phyloP scores from a whole-genome alignment of 2,797 vertebrate genomes.

The Halcyon smyrnensis region DNA sequence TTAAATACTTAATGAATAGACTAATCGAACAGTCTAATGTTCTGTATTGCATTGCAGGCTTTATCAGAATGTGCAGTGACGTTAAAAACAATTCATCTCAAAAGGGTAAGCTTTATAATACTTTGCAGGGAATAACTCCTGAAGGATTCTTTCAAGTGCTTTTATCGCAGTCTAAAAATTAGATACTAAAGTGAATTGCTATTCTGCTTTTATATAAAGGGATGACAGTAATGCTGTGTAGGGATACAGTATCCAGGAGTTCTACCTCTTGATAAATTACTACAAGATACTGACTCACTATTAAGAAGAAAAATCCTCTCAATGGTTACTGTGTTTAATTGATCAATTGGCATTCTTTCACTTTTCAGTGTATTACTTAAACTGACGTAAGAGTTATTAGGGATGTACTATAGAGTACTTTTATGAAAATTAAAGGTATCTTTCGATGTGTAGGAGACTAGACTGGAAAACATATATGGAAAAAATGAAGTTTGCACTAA shows the following conservation, averaged over 20 bases:
- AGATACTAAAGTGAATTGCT: not conserved
- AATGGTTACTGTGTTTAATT: not conserved
- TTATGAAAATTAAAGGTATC: not conserved
- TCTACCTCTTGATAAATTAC: not conserved
- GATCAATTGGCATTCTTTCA: not conserved
- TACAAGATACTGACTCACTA: not conserved
- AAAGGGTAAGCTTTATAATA: slow-evolving; percentile 84
- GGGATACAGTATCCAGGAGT: not conserved
- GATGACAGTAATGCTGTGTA: not conserved
- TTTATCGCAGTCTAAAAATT: not conserved
- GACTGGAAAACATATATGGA: not conserved
- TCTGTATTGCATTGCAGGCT: slow-evolving; percentile 81
- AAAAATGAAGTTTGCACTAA: not conserved
- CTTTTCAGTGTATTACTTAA: not conserved
- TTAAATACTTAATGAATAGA: not conserved
- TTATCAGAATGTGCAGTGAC: slow-evolving; percentile 94
- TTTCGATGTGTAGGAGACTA: not conserved
- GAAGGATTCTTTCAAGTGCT: not conserved
- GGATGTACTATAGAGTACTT: not conserved
- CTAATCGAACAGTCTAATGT: not conserved
- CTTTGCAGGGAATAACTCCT: not conserved
- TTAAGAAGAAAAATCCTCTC: not conserved
- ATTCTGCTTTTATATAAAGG: not conserved
- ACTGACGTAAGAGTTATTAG: not conserved
- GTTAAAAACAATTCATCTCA: slow-evolving; percentile 96